A percentile compares a stretch with the other conserved stretches of the same genome.
Evolutionary conservation across 2,888 invertebrate species (phyloP).

Genomic region (Gastracanthus pulcherrimus): DNA sequence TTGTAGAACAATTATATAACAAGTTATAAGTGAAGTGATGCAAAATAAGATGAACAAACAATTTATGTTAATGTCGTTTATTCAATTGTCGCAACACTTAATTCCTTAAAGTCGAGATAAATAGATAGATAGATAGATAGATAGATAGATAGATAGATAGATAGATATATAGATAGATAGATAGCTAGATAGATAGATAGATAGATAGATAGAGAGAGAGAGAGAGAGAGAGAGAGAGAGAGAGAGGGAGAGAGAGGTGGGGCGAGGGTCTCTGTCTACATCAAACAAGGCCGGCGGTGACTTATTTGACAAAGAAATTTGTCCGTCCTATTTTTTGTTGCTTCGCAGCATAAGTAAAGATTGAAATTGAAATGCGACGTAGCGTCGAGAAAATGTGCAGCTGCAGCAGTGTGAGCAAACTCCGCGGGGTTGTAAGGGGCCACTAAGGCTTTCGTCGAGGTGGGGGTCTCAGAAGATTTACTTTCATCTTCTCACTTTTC

Average conservation of each 20-base stretch:
- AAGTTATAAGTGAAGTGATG: too few relatives aligned
- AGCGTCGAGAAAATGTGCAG: slow-evolving; percentile 2
- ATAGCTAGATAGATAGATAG: neutral
- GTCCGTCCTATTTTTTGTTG: neutral
- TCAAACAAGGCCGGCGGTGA: neutral
- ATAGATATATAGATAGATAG: neutral
- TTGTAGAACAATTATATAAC: too few relatives aligned
- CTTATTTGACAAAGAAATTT: slow-evolving; percentile 20
- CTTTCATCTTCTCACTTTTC: slow-evolving; percentile 35
- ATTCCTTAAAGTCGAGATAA: neutral
- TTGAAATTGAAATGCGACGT: slow-evolving; percentile 5
- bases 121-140: neutral
- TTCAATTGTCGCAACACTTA: slow-evolving; percentile 4
- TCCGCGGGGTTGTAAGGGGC: too few relatives aligned
- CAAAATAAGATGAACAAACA: too few relatives aligned
- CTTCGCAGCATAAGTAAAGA: neutral
- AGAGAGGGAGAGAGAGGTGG: neutral
- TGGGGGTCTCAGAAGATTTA: slow-evolving; percentile 50
- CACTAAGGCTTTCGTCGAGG: too few relatives aligned
- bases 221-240: neutral
- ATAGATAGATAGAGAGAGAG: neutral
- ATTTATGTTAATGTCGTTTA: too few relatives aligned
- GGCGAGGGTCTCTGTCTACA: neutral
- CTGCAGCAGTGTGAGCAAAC: too few relatives aligned
- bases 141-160: neutral